Percentiles rank a stretch among this genome's conserved stretches.
These are phyloP conservation scores for Maconellicoccus hirsutus DNA, from an alignment of 1,140 invertebrate species.

Conservation along the genomic window DNA sequence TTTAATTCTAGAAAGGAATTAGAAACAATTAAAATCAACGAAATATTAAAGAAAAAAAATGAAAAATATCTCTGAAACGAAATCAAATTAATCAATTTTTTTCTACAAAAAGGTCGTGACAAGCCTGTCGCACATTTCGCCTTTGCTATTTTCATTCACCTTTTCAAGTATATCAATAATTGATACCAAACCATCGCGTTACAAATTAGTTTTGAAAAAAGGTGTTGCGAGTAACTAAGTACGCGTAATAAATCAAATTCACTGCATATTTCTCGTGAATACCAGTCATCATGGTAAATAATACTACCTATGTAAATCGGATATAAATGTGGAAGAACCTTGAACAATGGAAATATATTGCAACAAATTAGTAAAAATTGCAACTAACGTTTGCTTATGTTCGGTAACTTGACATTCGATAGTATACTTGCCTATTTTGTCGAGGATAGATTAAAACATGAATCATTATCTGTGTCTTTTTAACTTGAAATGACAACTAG, in stretches of 20 bases:
- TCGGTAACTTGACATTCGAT: too few species aligned
- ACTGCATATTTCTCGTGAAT: neutral
- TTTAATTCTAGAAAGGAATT: constrained; percentile 1
- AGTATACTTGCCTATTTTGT: neutral
- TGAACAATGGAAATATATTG: neutral
- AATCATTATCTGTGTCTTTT: too few species aligned
- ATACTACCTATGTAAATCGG: neutral
- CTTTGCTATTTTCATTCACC: too few species aligned
- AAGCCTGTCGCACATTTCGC: too few species aligned
- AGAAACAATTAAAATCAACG: neutral
- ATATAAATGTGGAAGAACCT: neutral
- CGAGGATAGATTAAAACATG: neutral
- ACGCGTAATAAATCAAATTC: neutral
- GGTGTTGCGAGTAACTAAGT: neutral
- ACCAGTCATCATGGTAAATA: neutral
- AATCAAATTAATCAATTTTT: too few species aligned
- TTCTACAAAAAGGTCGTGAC: too few species aligned
- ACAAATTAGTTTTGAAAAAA: neutral
- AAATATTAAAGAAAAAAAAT: too few species aligned
- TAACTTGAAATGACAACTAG: too few species aligned
- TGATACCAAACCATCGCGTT: too few species aligned
- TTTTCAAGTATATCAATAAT: too few species aligned
- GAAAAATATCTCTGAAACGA: too few species aligned
- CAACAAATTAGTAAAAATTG: neutral
- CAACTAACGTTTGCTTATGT: neutral